A percentile compares a stretch with the other conserved stretches of the same genome.
Conservation (phyloP, 2,113 vertebrate species). For the Clupea harengus region DNA sequence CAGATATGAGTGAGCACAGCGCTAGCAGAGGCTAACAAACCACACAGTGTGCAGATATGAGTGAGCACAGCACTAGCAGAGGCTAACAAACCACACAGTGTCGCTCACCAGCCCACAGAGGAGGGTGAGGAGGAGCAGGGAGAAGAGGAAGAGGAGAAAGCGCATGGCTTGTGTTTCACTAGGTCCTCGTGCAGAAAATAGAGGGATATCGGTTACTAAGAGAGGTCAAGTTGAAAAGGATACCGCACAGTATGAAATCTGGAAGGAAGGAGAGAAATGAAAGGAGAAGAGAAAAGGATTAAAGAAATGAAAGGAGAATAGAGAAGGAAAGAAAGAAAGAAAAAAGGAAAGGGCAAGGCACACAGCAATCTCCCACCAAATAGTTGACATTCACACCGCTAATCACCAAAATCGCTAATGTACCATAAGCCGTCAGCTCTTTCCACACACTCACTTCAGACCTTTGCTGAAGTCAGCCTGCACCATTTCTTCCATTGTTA, state of each 20-base stretch:
- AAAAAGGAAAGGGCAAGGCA: neutral
- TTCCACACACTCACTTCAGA: neutral
- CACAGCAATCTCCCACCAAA: neutral
- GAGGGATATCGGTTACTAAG: slow-evolving; percentile 7
- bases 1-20: no score
- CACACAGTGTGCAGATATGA: no score
- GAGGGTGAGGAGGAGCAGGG: slow-evolving; percentile 19
- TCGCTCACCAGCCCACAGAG: slow-evolving; percentile 16
- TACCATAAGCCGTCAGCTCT: neutral
- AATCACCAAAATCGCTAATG: neutral
- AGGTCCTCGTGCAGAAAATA: slow-evolving; percentile 24
- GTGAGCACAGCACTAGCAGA: neutral
- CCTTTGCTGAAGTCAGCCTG: neutral
- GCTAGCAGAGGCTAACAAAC: neutral
- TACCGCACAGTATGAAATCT: neutral
- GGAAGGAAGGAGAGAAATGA: neutral
- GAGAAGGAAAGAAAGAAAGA: slow-evolving; percentile 3
- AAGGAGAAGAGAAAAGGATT: slow-evolving; percentile 12
- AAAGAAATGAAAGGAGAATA: slow-evolving; percentile 24
- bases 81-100: neutral
- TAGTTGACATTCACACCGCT: neutral
- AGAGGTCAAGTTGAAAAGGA: slow-evolving; percentile 18
- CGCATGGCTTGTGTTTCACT: slow-evolving; percentile 14
- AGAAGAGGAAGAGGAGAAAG: neutral
- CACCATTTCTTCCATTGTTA: slow-evolving; percentile 25